phyloP scores from a whole-genome alignment of 1,140 invertebrate genomes.

The Drosophila pallidifrons region DNA sequence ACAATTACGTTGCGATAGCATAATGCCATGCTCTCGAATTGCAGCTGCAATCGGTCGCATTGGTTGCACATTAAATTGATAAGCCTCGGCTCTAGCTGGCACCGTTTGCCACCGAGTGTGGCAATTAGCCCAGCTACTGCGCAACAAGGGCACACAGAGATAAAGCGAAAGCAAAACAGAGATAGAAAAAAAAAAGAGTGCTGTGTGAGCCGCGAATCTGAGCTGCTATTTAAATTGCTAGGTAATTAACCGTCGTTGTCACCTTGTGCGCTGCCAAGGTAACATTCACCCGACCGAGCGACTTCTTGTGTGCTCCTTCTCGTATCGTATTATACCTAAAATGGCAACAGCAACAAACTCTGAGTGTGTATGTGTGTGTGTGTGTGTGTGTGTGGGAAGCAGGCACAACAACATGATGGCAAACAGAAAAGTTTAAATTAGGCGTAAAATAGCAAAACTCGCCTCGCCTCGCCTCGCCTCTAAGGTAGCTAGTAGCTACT shows the following conservation, averaged over 20 bases:
- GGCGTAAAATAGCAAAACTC: conserved; percentile 45
- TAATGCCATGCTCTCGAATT: conserved; percentile 1
- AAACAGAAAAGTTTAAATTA: conserved; percentile 54
- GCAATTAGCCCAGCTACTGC: conserved; percentile 50
- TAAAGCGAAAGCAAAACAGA: neutral
- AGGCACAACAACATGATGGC: neutral
- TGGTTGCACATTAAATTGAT: conserved; percentile 61
- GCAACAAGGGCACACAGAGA: neutral
- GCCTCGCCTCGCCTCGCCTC: neutral
- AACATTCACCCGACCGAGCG: too few relatives aligned
- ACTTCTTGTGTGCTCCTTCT: neutral
- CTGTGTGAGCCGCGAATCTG: neutral
- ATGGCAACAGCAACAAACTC: neutral
- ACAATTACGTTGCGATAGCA: neutral
- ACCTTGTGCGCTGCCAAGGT: conserved; percentile 29
- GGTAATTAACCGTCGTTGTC: conserved; percentile 50
- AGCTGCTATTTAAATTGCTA: conserved; percentile 53
- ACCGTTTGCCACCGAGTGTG: conserved; percentile 19
- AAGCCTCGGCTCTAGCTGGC: conserved; percentile 33
- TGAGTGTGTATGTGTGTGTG: neutral
- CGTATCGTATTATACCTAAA: conserved; percentile 17
- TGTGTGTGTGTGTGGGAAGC: neutral
- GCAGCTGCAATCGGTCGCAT: conserved; percentile 6
- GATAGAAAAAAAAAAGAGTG: neutral
- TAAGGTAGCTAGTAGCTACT: neutral